These are phyloP conservation scores for Pipistrellus nathusii DNA, from an alignment of 2,797 vertebrate genomes.

Conservation along the genomic window DNA sequence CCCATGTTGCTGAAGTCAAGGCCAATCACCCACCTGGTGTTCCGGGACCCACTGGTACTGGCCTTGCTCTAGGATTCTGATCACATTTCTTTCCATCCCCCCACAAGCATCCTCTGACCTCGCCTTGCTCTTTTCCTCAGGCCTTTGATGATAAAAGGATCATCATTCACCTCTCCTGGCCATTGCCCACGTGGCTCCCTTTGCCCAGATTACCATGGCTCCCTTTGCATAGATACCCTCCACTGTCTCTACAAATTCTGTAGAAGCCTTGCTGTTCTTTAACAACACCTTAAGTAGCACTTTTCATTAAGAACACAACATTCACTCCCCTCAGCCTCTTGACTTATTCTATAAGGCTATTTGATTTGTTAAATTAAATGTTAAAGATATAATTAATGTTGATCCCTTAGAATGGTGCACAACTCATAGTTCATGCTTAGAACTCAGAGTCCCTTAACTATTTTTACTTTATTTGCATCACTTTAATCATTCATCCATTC, in stretches of 20 bases:
- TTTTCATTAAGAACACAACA: background rate
- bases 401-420: background rate
- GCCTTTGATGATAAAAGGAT: background rate
- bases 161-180: background rate
- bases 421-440: background rate
- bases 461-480: background rate
- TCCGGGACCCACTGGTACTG: background rate
- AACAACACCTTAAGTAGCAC: background rate
- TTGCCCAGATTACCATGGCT: background rate
- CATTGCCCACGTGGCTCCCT: background rate
- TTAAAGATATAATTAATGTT: background rate
- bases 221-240: background rate
- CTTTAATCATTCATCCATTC: background rate
- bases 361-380: conserved; percentile 26
- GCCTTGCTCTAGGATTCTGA: background rate
- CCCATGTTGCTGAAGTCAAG: background rate
- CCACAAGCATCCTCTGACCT: background rate
- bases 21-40: background rate
- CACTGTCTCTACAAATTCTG: background rate
- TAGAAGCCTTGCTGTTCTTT: background rate
- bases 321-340: background rate
- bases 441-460: background rate
- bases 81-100: background rate
- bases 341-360: background rate
- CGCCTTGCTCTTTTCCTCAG: background rate